Percentiles rank a stretch among this genome's conserved stretches.
Evolutionary conservation across 2,888 invertebrate species (phyloP).

Genomic region (Perithous albicinctus): DNA sequence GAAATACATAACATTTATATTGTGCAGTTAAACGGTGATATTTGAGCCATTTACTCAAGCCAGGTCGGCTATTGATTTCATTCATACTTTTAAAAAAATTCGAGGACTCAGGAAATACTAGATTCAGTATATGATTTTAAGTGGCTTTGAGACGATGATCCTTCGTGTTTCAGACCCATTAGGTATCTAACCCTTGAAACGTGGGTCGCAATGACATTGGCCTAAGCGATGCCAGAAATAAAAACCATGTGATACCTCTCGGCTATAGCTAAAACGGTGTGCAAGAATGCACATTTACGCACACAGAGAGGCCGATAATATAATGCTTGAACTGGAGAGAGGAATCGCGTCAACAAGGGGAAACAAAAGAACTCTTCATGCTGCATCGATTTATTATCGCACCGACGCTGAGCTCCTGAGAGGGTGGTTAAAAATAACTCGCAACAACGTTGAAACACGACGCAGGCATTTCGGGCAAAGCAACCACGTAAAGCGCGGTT

Average conservation of each 20-base stretch:
- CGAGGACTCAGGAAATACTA: too few species aligned
- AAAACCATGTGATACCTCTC: constrained; percentile 44
- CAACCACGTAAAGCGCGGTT: constrained; percentile 5
- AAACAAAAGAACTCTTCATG: constrained; percentile 63
- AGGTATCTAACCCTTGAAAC: constrained; percentile 32
- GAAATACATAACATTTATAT: too few species aligned
- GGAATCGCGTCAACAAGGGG: constrained; percentile 56
- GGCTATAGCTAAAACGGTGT: constrained; percentile 1
- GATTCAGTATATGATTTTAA: background rate
- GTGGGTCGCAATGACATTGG: constrained; percentile 54
- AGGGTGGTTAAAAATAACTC: constrained; percentile 66
- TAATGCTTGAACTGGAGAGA: constrained; percentile 9
- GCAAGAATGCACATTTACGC: constrained; percentile 9
- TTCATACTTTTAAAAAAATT: too few species aligned
- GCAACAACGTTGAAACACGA: constrained; percentile 45
- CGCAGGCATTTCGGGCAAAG: constrained; percentile 8
- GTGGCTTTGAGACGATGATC: background rate
- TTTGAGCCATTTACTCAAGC: too few species aligned
- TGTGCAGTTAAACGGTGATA: too few species aligned
- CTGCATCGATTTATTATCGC: constrained; percentile 62
- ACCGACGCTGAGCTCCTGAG: constrained; percentile 53
- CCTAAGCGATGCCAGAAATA: constrained; percentile 59
- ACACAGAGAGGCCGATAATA: background rate
- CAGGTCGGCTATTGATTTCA: too few species aligned
- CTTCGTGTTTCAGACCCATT: constrained; percentile 29